Percentiles rank a stretch among this genome's conserved stretches.
phyloP scores from a whole-genome alignment of 2,113 vertebrate species.

The Macrotus californicus region DNA sequence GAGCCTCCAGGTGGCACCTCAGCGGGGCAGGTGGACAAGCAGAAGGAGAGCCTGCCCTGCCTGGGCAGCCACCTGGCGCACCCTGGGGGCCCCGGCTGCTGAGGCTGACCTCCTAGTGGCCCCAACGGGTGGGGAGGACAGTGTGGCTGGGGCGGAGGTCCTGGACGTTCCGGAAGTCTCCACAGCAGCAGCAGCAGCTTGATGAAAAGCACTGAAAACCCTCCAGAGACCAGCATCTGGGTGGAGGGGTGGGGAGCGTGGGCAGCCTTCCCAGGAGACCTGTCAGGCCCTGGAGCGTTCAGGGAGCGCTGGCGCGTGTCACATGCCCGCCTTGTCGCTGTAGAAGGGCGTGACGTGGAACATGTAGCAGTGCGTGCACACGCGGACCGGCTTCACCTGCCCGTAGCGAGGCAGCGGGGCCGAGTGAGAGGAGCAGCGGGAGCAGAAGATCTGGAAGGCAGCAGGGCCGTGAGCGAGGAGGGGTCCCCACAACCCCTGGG shows the following conservation, averaged over 20 bases:
- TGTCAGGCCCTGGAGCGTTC: fast-evolving
- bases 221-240: neutral
- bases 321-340: slow-evolving; percentile 91
- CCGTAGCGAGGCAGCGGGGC: slow-evolving; percentile 96
- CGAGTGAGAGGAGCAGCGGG: slow-evolving; percentile 96
- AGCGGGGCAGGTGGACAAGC: neutral
- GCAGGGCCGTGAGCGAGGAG: neutral
- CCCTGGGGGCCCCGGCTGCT: neutral
- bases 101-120: neutral
- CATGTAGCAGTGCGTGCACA: slow-evolving; percentile 99
- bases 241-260: neutral
- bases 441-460: slow-evolving; percentile 95
- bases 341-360: slow-evolving; percentile 99
- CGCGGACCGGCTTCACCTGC: slow-evolving; percentile 95
- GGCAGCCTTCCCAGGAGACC: neutral
- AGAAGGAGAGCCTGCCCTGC: neutral
- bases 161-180: slow-evolving; percentile 70
- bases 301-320: slow-evolving; percentile 67
- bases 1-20: neutral
- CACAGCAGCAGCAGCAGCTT: slow-evolving; percentile 68
- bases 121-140: neutral
- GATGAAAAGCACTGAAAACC: slow-evolving; percentile 69
- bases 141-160: neutral
- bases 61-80: neutral
- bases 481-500: too few species aligned